Conservation (phyloP, 2,888 invertebrate species). For the Dasypogon diadema region DNA sequence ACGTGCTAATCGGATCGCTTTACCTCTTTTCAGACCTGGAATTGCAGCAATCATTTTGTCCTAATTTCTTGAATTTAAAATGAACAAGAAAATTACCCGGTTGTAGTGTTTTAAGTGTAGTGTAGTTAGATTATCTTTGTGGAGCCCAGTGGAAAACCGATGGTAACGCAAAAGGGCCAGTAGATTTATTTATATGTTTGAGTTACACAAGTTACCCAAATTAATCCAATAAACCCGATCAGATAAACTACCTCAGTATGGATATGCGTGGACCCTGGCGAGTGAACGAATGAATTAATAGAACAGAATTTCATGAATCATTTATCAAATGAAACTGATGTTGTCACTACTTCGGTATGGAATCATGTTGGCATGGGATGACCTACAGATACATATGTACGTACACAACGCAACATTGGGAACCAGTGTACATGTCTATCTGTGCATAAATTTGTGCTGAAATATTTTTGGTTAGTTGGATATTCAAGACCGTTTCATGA, state of each 20-base stretch:
- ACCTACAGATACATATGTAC: conserved; percentile 3
- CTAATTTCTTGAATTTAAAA: no score
- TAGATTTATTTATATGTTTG: not conserved
- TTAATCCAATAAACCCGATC: not conserved
- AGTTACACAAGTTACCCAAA: not conserved
- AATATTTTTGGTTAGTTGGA: conserved; percentile 24
- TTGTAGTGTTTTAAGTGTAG: no score
- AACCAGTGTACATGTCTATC: not conserved
- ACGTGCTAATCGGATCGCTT: no score
- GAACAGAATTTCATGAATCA: conserved; percentile 31
- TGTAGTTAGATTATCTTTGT: no score
- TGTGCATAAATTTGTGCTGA: conserved; percentile 4
- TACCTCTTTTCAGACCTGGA: no score
- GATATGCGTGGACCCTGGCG: not conserved
- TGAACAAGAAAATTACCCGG: no score
- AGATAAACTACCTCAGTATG: not conserved
- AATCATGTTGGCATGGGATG: not conserved
- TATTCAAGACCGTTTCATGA: conserved; percentile 2
- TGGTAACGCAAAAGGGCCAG: not conserved
- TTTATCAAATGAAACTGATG: conserved; percentile 15
- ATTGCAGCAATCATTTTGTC: no score
- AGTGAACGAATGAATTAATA: conserved; percentile 22
- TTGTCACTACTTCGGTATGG: not conserved
- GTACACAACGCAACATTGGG: not conserved
- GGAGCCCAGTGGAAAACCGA: no score